phyloP scores from a whole-genome alignment of 2,113 vertebrate genomes.

The Willisornis vidua region DNA sequence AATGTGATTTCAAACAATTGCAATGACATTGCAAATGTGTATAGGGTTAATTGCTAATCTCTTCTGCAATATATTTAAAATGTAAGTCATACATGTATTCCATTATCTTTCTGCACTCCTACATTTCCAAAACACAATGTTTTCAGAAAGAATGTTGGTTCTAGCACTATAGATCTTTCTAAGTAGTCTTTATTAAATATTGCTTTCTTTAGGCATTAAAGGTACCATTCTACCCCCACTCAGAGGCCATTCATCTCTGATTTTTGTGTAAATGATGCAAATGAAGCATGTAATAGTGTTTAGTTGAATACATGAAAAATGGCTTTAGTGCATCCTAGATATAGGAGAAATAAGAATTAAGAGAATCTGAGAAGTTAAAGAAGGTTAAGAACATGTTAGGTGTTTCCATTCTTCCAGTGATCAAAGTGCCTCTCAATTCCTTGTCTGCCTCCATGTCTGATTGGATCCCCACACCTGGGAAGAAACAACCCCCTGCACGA shows the following conservation, averaged over 20 bases:
- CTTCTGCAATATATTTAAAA: neutral
- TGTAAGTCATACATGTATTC: neutral
- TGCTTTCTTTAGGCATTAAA: neutral
- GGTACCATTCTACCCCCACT: neutral
- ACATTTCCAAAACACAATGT: neutral
- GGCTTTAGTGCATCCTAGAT: neutral
- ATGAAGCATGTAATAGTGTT: neutral
- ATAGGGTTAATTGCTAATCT: neutral
- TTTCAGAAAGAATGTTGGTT: neutral
- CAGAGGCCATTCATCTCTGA: neutral
- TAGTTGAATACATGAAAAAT: neutral
- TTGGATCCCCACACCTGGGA: neutral
- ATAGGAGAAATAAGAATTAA: neutral
- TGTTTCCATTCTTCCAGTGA: neutral
- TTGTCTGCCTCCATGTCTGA: neutral
- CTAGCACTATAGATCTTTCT: neutral
- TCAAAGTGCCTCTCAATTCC: neutral
- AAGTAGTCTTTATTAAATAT: neutral
- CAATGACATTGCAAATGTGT: neutral
- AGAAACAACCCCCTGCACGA: neutral
- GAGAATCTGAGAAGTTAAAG: neutral
- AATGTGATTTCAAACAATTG: neutral
- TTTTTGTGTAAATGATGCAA: slow-evolving; percentile 7
- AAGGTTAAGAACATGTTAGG: neutral
- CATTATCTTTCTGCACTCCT: neutral